Percentiles rank a stretch among this genome's conserved stretches.
phyloP scores from a whole-genome alignment of 2,888 invertebrate genomes.

The Lasioglossum malachurum region DNA sequence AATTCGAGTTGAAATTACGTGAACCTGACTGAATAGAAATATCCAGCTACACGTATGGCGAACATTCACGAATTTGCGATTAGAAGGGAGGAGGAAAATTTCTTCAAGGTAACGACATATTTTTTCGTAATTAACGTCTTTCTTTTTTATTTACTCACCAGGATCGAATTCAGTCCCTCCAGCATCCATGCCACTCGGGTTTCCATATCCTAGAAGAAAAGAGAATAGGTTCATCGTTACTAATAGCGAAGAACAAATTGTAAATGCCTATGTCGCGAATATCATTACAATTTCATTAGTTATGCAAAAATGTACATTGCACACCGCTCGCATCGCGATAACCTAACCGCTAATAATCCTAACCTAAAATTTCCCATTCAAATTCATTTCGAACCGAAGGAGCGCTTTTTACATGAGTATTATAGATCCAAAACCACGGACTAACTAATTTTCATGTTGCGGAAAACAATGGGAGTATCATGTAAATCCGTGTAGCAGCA shows the following conservation, averaged over 20 bases:
- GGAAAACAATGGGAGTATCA: slow-evolving; percentile 18
- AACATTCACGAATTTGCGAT: not conserved
- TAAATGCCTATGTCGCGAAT: not conserved
- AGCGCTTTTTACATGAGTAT: not conserved
- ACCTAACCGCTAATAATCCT: not conserved
- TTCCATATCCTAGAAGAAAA: slow-evolving; percentile 88
- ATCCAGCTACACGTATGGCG: not conserved
- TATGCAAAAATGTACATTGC: slow-evolving; percentile 10
- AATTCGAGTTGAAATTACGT: slow-evolving; percentile 8
- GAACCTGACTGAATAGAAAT: slow-evolving; percentile 7
- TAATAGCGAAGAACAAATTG: not conserved
- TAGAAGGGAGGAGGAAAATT: not conserved
- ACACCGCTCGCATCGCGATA: slow-evolving; percentile 32
- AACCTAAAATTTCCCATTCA: not conserved
- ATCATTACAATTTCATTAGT: not conserved
- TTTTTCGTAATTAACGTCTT: not conserved
- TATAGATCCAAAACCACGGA: not conserved
- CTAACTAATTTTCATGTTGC: slow-evolving; percentile 13
- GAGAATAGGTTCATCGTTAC: not conserved
- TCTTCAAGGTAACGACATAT: not conserved
- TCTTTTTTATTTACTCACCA: slow-evolving; percentile 86
- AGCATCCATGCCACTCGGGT: slow-evolving; percentile 92
- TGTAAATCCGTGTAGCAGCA: not conserved
- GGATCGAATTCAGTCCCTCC: slow-evolving; percentile 93
- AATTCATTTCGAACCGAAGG: not conserved